These are phyloP conservation scores for Tricholaema leucomelas DNA, from an alignment of 2,113 vertebrate genomes.

Conservation along the genomic window DNA sequence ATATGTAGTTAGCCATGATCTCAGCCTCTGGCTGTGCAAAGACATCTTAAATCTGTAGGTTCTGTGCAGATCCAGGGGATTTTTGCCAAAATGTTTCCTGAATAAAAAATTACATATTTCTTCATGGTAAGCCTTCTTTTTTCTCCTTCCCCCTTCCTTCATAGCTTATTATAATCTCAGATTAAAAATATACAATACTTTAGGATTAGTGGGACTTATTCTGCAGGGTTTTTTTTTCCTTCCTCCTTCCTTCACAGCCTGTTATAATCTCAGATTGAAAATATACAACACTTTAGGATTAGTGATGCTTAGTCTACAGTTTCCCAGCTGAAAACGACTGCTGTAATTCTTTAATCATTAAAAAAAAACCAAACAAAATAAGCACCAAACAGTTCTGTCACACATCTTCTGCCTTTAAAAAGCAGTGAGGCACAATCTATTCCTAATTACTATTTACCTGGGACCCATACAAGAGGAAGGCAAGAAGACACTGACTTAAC, in stretches of 20 bases:
- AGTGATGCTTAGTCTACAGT: neutral
- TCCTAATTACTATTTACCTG: neutral
- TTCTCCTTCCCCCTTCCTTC: neutral
- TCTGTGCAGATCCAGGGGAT: constrained; percentile 42
- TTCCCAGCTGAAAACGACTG: neutral
- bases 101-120: constrained; percentile 56
- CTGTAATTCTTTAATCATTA: neutral
- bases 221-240: neutral
- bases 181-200: neutral
- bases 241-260: neutral
- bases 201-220: neutral
- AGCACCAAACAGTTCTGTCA: neutral
- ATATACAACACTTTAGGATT: neutral
- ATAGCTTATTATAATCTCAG: neutral
- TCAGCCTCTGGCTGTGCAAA: constrained; percentile 64
- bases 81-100: constrained; percentile 57
- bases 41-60: constrained; percentile 64
- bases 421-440: neutral
- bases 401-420: neutral
- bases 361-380: neutral
- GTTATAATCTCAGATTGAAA: neutral
- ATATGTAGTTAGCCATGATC: constrained; percentile 63
- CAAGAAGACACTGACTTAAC: neutral
- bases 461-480: neutral
- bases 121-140: neutral